Base-by-base conservation (phyloP, 2,888 invertebrate species). In the Phyto melanocephala region DNA sequence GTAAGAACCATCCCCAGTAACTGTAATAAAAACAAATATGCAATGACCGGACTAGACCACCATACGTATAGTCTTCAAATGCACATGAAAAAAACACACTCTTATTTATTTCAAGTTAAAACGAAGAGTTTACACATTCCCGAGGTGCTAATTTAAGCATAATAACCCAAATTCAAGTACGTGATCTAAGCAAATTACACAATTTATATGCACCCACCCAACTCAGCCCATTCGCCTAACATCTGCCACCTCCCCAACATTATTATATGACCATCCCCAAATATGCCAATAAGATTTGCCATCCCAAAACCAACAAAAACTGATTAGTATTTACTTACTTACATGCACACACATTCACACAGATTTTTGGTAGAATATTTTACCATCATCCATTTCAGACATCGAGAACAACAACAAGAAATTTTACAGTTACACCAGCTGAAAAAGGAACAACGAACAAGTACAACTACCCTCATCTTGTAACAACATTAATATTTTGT, bases 121-220 rank as follows among this genome's bases (percentile, higher is more conserved):
- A 45, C 45, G 47, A 56, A 80, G 63, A 58, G 58, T 72, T 83
- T 65, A 75, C 82, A 80, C 67, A 80, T 84, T 88, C 89, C 88
- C 88, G 88, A 89, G 89, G 89, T 88, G 89, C 88, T 89, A 88
- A 88, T 89, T 88, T 89, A 86, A 88, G 89, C 88, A 87, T 87
- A 88, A 88, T 88, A 88, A 88, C 86, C 86, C 85, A 86, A 87
- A 86, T 86, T 86, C 83, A 87, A 86, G 83, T 76, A 82, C 83
- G 84, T 84, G 88, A 87, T 81, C 87, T 84, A 86, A 85, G 86
- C 86, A 89, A 89, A 89, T 89, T 87, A 87, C 88, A 87, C 88
- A 89, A 89, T 89, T 89, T 88, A 89, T 89, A 88, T 89, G 88
- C 88, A 88, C 79, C 81, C 81, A 33, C 47, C 20, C 35, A 58